Conservation (phyloP, 2,888 invertebrate species). For the Podotricha telesiphe region DNA sequence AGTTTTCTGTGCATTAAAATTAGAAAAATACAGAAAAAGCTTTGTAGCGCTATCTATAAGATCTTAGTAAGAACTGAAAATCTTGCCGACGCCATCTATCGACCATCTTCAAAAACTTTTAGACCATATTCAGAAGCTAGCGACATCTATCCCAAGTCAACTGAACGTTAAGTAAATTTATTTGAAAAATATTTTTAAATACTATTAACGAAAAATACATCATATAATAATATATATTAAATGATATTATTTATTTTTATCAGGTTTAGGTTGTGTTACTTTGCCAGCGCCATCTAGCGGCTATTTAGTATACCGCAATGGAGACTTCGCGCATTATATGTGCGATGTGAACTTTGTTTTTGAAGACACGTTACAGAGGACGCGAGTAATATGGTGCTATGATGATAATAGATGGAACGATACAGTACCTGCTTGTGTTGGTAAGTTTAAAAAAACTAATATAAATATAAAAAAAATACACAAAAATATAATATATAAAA, state of each 20-base stretch:
- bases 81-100: constrained; percentile 47
- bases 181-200: neutral
- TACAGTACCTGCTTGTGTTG: constrained; percentile 84
- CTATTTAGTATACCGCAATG: constrained; percentile 86
- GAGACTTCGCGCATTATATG: constrained; percentile 86
- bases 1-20: neutral
- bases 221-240: too few relatives aligned
- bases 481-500: neutral
- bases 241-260: constrained; percentile 17
- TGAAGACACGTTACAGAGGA: constrained; percentile 85
- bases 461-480: too few relatives aligned
- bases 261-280: constrained; percentile 88
- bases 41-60: neutral
- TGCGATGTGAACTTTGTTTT: constrained; percentile 88
- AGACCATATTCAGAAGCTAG: neutral
- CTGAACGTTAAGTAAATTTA: neutral
- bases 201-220: too few relatives aligned
- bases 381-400: constrained; percentile 85
- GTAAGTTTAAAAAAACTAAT: constrained; percentile 71
- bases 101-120: neutral
- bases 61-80: neutral
- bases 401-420: constrained; percentile 87
- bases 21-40: neutral
- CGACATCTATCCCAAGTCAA: constrained; percentile 35
- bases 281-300: constrained; percentile 86